Conservation (phyloP, 2,797 vertebrate species). For the Emys orbicularis region DNA sequence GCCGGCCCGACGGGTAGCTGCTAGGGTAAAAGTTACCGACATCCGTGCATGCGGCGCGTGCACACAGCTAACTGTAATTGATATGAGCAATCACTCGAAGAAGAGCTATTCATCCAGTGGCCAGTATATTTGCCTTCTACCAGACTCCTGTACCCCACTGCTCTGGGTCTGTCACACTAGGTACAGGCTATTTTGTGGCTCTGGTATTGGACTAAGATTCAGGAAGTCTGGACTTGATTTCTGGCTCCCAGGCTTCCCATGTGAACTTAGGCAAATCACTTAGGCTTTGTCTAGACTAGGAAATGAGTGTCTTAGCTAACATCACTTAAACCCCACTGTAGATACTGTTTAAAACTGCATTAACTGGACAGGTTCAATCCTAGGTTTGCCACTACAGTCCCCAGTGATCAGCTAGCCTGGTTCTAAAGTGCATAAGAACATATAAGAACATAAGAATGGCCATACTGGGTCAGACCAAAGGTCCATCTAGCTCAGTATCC, state of each 20-base stretch:
- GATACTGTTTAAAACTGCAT: not conserved
- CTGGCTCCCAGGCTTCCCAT: not conserved
- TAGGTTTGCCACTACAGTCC: not conserved
- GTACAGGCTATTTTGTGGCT: not conserved
- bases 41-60: too few species aligned
- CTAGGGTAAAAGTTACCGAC: too few species aligned
- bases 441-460: not conserved
- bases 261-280: too few species aligned
- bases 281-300: not conserved
- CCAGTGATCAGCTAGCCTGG: not conserved
- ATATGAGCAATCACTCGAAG: too few species aligned
- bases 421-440: not conserved
- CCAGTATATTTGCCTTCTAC: too few species aligned
- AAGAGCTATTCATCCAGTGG: too few species aligned
- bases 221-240: not conserved
- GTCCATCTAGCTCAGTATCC: too few species aligned
- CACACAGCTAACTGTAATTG: too few species aligned
- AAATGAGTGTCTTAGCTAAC: not conserved
- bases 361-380: not conserved
- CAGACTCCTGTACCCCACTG: too few species aligned
- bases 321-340: not conserved
- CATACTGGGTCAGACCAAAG: too few species aligned
- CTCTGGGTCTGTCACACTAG: not conserved
- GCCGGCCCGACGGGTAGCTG: too few species aligned
- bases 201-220: not conserved